A percentile compares a stretch with the other conserved stretches of the same genome.
phyloP scores from a whole-genome alignment of 2,888 invertebrate species.

The Julus scandinavius region DNA sequence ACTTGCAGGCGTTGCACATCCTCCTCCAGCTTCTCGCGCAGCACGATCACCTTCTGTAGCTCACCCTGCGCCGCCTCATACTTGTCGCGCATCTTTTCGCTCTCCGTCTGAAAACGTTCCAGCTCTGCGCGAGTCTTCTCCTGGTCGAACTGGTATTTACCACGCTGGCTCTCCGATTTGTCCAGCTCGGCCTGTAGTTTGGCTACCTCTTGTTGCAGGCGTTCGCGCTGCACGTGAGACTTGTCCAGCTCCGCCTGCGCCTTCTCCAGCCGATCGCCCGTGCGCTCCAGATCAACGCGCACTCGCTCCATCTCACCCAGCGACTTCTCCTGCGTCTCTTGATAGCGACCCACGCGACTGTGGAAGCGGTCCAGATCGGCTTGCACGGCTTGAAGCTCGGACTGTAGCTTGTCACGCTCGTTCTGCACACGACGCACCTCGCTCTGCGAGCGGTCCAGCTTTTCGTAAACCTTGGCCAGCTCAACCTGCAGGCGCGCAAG shows the following conservation, averaged over 20 bases:
- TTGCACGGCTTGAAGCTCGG: conserved; percentile 80
- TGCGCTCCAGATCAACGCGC: conserved; percentile 61
- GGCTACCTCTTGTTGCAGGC: conserved; percentile 62
- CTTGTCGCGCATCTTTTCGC: conserved; percentile 60
- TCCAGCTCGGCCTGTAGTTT: conserved; percentile 83
- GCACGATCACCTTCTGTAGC: conserved; percentile 60
- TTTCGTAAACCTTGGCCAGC: conserved; percentile 89
- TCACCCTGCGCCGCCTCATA: conserved; percentile 61
- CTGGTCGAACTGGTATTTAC: conserved; percentile 59
- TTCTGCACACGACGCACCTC: conserved; percentile 84
- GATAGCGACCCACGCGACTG: conserved; percentile 79
- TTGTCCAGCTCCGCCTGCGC: conserved; percentile 59
- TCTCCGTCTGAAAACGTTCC: conserved; percentile 77
- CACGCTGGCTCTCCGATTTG: conserved; percentile 72
- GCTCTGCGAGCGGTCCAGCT: conserved; percentile 84
- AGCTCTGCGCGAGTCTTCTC: conserved; percentile 89
- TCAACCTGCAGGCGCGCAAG: conserved; percentile 87
- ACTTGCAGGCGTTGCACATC: conserved; percentile 68
- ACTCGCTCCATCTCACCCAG: conserved; percentile 78
- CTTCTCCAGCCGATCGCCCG: conserved; percentile 62
- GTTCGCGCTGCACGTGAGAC: conserved; percentile 58
- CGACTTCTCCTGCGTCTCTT: conserved; percentile 71
- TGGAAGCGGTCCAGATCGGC: conserved; percentile 82
- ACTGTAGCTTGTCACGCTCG: conserved; percentile 76
- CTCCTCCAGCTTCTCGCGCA: conserved; percentile 61